A percentile compares a stretch with the other conserved stretches of the same genome.
phyloP scores from a whole-genome alignment of 2,113 vertebrate species.

The Hippopotamus amphibius region DNA sequence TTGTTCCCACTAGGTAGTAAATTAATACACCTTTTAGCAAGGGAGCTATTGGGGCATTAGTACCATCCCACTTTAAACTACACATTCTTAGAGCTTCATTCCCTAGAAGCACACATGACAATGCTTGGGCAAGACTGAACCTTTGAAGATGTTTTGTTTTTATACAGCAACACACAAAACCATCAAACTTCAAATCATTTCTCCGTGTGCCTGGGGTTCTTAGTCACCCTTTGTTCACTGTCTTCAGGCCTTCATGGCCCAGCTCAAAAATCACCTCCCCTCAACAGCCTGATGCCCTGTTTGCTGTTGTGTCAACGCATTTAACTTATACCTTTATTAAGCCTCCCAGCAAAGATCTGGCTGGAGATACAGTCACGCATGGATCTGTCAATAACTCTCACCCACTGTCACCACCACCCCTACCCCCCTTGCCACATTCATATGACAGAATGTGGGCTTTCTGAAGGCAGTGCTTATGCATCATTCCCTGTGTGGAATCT shows the following conservation, averaged over 20 bases:
- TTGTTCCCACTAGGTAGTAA: constrained; percentile 63
- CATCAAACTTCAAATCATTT: not conserved
- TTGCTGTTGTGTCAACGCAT: not conserved
- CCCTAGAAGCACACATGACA: not conserved
- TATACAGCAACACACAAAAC: not conserved
- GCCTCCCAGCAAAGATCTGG: not conserved
- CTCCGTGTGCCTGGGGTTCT: rapidly evolving
- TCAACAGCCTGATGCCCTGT: rapidly evolving
- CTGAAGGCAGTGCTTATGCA: not conserved
- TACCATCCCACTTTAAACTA: constrained; percentile 21
- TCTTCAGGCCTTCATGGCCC: not conserved
- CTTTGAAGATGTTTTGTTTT: constrained; percentile 31
- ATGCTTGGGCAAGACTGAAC: not conserved
- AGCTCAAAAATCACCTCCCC: not conserved
- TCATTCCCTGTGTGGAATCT: not conserved
- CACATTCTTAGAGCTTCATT: not conserved
- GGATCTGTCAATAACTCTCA: not conserved
- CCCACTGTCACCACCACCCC: rapidly evolving
- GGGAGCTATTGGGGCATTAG: constrained; percentile 30
- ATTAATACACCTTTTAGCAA: constrained; percentile 67
- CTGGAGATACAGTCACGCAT: rapidly evolving
- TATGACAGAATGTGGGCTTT: not conserved
- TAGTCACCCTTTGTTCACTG: not conserved
- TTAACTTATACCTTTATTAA: not conserved
- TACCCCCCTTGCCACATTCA: not conserved